Evolutionary conservation across 2,888 invertebrate genomes (phyloP), one percentile per base, ranked within the genome.

Genomic region (Ophion obscuratus): DNA sequence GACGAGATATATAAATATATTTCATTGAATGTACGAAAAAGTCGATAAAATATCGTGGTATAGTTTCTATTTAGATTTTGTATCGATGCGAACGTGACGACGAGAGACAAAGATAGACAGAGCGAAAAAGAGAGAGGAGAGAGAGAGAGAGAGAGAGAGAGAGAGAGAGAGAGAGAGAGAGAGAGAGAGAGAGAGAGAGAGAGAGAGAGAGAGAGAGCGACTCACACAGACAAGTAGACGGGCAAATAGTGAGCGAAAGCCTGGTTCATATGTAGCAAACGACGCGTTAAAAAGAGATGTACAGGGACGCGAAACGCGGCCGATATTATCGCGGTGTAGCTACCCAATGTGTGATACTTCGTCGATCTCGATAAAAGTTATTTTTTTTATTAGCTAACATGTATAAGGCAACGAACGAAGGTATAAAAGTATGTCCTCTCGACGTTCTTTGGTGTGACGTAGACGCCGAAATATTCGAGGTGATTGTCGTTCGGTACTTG

Each of bases 61-160:
- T 80, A 67, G 70, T 71, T 80, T 82, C 66, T 83, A 80, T 62
- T 73, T 85, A 83, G 79, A 83, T 85, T 85, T 85, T 85, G 36
- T 85, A 85, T 83, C 68, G 83, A 66, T 81, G 83, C 71, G 53
- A 66, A 71, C 27, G 70, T 53, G 36, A 31, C 11, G 24, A 4
- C 17, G 14, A 74, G 31, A 68, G 66, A 67, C 20, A 20, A 31
- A 66, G 31, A 62, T 2, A 31, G 20, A 27, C 53, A 57, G 36
- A n/a, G 17, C 9, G 11, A 31, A 57, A 36, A 24, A 70, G 10
- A 17, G 20, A 9, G 20, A 2, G 40, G 24, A 11, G 1, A 24
- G 36, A 9, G 20, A 2, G 44, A 17, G n/a, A 31, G 17, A 31
- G 36, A 17, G 17, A 27, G 17, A 31, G 17, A 27, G 66, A 66